These are phyloP conservation scores for Prenolepis imparis DNA, from an alignment of 2,888 invertebrate genomes.

Conservation along the genomic window DNA sequence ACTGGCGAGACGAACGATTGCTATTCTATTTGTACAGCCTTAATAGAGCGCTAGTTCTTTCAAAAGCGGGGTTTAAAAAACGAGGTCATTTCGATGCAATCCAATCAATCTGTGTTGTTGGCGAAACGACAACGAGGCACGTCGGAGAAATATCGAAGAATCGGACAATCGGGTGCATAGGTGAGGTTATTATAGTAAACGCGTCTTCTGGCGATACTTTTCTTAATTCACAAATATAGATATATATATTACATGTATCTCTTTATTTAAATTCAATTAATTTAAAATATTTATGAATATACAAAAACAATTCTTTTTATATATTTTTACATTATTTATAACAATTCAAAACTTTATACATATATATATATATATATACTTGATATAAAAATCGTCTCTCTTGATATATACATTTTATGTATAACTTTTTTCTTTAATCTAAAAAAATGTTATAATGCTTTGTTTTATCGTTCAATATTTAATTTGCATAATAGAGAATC, in stretches of 20 bases:
- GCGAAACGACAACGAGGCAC: slow-evolving; percentile 41
- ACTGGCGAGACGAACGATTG: slow-evolving; percentile 20
- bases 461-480: not conserved
- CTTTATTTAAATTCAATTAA: slow-evolving; percentile 15
- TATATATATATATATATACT: not conserved
- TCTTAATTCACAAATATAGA: not conserved
- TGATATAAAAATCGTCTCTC: not conserved
- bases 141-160: slow-evolving; percentile 50
- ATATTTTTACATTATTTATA: slow-evolving; percentile 31
- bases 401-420: slow-evolving; percentile 17
- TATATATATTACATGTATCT: slow-evolving; percentile 13
- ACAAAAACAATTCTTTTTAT: slow-evolving; percentile 19
- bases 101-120: slow-evolving; percentile 11
- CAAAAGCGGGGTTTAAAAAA: slow-evolving; percentile 44
- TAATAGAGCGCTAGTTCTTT: slow-evolving; percentile 54
- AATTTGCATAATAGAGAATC: not conserved
- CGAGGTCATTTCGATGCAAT: slow-evolving; percentile 36
- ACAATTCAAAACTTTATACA: slow-evolving; percentile 31
- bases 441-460: slow-evolving; percentile 26
- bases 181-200: slow-evolving; percentile 35
- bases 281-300: slow-evolving; percentile 30
- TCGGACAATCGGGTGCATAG: slow-evolving; percentile 26
- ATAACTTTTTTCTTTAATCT: not conserved
- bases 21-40: slow-evolving; percentile 69
- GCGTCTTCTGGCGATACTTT: slow-evolving; percentile 22